Conservation (phyloP, 2,113 vertebrate species). For the Leptobrachium ailaonicum region DNA sequence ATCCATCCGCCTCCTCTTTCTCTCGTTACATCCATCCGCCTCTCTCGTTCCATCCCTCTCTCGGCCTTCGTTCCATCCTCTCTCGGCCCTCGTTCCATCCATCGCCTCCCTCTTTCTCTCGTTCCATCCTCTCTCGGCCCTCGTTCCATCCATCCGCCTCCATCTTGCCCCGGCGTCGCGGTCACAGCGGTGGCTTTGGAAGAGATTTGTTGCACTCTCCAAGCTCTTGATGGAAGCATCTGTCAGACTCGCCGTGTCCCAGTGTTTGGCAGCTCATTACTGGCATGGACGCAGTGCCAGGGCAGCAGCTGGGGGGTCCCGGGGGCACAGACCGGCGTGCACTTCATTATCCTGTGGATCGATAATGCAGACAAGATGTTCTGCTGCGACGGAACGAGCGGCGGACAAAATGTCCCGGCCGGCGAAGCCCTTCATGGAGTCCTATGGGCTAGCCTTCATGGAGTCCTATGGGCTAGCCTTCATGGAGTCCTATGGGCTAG, state of each 20-base stretch:
- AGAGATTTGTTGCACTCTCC: conserved; percentile 72
- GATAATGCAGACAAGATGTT: conserved; percentile 52
- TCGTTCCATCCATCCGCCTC: conserved; percentile 48
- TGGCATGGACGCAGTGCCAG: conserved; percentile 58
- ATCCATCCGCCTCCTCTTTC: too few species aligned
- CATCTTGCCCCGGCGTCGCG: conserved; percentile 60
- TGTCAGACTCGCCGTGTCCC: conserved; percentile 62
- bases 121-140: too few species aligned
- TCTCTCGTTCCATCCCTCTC: too few species aligned
- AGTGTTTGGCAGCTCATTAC: conserved; percentile 53
- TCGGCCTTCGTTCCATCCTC: too few species aligned
- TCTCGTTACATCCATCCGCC: too few species aligned
- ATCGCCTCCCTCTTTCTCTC: too few species aligned
- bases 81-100: too few species aligned
- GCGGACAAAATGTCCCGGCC: too few species aligned
- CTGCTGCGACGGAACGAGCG: conserved; percentile 47
- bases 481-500: too few species aligned
- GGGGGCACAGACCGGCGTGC: conserved; percentile 50
- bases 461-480: too few species aligned
- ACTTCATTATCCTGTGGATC: conserved; percentile 48
- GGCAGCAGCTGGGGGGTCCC: conserved; percentile 61
- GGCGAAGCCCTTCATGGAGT: too few species aligned
- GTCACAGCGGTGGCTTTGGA: conserved; percentile 64
- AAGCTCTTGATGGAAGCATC: conserved; percentile 63
- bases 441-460: too few species aligned